phyloP scores from a whole-genome alignment of 2,113 vertebrate species.

The Elephas maximus region DNA sequence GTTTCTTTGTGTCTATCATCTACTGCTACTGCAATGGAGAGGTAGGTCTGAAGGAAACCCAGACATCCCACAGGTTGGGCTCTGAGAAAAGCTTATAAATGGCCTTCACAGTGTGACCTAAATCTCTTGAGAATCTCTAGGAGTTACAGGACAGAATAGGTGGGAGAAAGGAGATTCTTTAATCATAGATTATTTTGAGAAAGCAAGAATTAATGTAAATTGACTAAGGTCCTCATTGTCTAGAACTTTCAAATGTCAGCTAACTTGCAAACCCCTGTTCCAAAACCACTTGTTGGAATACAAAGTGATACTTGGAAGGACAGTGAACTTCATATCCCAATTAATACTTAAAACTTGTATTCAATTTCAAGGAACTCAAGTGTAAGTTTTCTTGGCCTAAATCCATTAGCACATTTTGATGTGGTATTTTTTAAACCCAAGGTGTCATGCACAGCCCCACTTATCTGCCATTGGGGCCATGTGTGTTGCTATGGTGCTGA shows the following conservation, averaged over 20 bases:
- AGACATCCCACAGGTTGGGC: neutral
- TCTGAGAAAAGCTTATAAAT: neutral
- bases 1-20: constrained; percentile 96
- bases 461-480: neutral
- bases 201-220: constrained; percentile 1
- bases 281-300: neutral
- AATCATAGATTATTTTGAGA: constrained; percentile 27
- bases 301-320: neutral
- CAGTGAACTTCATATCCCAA: neutral
- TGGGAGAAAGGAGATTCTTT: neutral
- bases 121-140: neutral
- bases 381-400: neutral
- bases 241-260: neutral
- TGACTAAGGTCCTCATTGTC: neutral
- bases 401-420: neutral
- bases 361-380: neutral
- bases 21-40: constrained; percentile 97
- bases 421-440: neutral
- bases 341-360: neutral
- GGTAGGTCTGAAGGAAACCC: constrained; percentile 87
- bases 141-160: neutral
- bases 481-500: neutral
- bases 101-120: neutral
- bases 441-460: neutral
- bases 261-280: neutral